These are phyloP conservation scores for Forbesichthys papilliferus DNA, from an alignment of 2,113 vertebrate genomes.

Conservation along the genomic window DNA sequence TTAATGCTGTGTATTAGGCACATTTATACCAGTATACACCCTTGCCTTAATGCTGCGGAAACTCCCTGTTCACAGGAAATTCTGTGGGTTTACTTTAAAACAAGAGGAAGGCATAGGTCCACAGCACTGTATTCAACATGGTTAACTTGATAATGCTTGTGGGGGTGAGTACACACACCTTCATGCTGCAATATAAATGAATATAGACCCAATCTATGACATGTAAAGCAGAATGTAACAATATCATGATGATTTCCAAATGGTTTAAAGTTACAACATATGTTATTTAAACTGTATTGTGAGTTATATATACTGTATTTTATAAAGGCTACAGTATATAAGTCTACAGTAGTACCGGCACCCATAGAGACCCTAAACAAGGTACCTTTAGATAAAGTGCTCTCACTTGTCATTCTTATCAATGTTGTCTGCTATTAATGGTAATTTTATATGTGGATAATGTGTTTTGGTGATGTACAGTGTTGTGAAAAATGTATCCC, in stretches of 20 bases:
- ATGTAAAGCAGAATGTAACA: not conserved
- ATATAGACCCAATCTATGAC: not conserved
- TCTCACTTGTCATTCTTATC: too few relatives aligned
- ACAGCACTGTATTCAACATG: slow-evolving; percentile 25
- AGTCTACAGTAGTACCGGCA: too few relatives aligned
- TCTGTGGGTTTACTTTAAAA: not conserved
- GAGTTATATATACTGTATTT: too few relatives aligned
- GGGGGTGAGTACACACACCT: slow-evolving; percentile 39
- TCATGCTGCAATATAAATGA: not conserved
- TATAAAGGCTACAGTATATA: too few relatives aligned
- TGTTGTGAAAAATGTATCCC: not conserved
- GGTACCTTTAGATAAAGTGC: too few relatives aligned
- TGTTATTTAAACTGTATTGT: too few relatives aligned
- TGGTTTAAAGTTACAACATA: too few relatives aligned
- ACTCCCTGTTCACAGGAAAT: slow-evolving; percentile 28
- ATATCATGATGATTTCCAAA: not conserved
- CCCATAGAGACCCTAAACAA: too few relatives aligned
- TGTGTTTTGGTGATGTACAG: too few relatives aligned
- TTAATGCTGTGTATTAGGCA: not conserved
- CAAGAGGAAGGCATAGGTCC: not conserved
- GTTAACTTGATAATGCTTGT: slow-evolving; percentile 17
- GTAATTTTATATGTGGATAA: not conserved
- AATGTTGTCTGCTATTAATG: too few relatives aligned
- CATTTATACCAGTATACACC: not conserved
- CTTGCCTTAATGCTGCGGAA: not conserved